Evolutionary conservation across 2,113 vertebrate genomes (phyloP), one percentile per base, ranked within the genome.

Genomic region (Columba livia): DNA sequence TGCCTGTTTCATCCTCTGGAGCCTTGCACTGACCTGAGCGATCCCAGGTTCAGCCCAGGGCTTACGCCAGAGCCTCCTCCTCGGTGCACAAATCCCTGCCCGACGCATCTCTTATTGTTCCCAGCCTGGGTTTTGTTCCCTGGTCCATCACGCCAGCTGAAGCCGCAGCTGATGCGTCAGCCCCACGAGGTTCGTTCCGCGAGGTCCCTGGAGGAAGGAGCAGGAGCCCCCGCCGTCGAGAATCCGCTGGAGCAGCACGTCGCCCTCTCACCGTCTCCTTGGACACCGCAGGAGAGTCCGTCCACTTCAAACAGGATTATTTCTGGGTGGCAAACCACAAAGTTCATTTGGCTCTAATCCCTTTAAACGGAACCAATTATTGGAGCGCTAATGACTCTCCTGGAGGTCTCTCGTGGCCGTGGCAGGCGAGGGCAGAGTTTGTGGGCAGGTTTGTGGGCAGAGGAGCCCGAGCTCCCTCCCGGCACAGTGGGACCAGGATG

Each of bases 361-460:
- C 94, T 97, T 97, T 95, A 96, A 98, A 97, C 21, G 61, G 96
- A 97, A 96, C 90, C 97, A 94, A 92, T 97, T 97, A 98, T 66
- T 94, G 91, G 94, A 97, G 94, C 9, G 67, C 80, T 94, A 94
- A 94, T 88, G 96, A 94, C 84, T 93, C 94, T 97, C 88, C 48
- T 50, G 73, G 91, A 89, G 92, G 95, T 77, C 60, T 90, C 94
- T 89, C 78, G 93, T 67, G 57, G 78, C 75, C 4, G 7, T 3
- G 32, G 58, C 31, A 71, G 75, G 47, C 3, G 3, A 14, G 57
- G 85, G 69, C 92, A 90, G 40, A 40, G 40, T 40, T 40, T 40
- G 40, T 40, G 40, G 4, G 64, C 25, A 90, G 70, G 60, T 80
- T 51, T 77, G 50, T 6, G 6, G 65, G 64, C 7, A 5, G 56